Evolutionary conservation across 2,797 vertebrate species (phyloP), one percentile per base, ranked within the genome.

Genomic region (Leptatherina wallacei): DNA sequence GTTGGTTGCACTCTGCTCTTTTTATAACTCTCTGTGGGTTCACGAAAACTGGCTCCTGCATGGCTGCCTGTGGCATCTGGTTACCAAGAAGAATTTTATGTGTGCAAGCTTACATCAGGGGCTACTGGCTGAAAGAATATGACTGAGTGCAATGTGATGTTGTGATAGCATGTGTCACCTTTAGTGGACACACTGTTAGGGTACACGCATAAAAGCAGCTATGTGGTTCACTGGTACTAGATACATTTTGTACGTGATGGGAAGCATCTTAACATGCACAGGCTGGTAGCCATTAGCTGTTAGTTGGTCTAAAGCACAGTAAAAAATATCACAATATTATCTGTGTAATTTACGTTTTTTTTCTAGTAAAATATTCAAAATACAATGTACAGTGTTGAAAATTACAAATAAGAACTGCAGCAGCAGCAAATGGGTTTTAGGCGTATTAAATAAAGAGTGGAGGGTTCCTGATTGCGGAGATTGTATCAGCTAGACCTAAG

Each of bases 21-120:
- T 90, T 89, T 84, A 90, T 85, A 92, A 84, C 87, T 83, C 71
- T 44, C 57, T 1, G 38, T 1, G 65, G 79, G 79, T 85, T 88
- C 75, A 74, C 27, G 18, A 59, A 83, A 79, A 69, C 80, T 54
- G 82, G 67, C 84, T 90, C 77, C 82, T 74, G 75, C 67, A 27
- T 65, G 72, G 80, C 82, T 70, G 77, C 54, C 64, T 65, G 29
- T 24, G 56, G 88, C 67, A n/a, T 90, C 84, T 20, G 10, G 78
- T 91, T 91, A 91, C 88, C 68, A 59, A 33, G 7, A 55, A 30
- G 82, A 89, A 90, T 89, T 77, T 66, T 49, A 84, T 85, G 84
- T 85, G 85, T 80, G 77, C 67, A 55, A 71, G 77, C 86, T 84
- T 83, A 85, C 86, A 89, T 90, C 78, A 85, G 84, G 75, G 70